These are phyloP conservation scores for Hippocampus kuda DNA, from an alignment of 2,797 vertebrate species.

Conservation along the genomic window DNA sequence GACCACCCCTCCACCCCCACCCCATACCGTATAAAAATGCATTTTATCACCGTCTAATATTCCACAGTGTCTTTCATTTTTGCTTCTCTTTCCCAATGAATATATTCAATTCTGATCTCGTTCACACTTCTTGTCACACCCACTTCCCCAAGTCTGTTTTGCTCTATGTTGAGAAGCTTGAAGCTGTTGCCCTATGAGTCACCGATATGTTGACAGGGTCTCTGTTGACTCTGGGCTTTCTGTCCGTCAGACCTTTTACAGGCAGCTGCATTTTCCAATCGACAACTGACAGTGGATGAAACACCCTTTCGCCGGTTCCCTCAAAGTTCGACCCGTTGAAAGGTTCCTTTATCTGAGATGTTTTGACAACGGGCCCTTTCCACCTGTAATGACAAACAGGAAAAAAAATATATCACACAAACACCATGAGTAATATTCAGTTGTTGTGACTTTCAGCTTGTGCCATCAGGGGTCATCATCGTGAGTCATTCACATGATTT, in stretches of 20 bases:
- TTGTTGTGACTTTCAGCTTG: not conserved
- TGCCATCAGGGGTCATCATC: not conserved
- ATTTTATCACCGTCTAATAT: not conserved
- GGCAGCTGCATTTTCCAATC: not conserved
- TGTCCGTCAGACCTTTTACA: constrained; percentile 2
- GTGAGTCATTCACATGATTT: not conserved
- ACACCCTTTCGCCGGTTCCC: not conserved
- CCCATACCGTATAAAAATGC: too few relatives aligned
- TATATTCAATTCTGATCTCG: not conserved
- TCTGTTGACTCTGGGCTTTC: not conserved
- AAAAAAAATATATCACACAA: not conserved
- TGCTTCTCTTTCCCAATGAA: not conserved
- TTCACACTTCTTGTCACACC: not conserved
- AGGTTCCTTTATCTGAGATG: not conserved
- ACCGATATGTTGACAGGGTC: constrained; percentile 3
- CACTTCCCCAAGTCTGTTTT: not conserved
- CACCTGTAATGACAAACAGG: not conserved
- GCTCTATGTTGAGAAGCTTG: not conserved
- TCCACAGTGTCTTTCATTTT: not conserved
- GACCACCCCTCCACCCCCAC: not conserved
- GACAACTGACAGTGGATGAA: not conserved
- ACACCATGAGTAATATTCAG: not conserved
- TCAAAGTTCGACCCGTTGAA: not conserved
- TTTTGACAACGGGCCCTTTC: not conserved
- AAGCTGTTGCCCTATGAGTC: constrained; percentile 9